These are phyloP conservation scores for Parazoanthus swiftii DNA, from an alignment of 92 coral and sea anemone species.

Conservation along the genomic window DNA sequence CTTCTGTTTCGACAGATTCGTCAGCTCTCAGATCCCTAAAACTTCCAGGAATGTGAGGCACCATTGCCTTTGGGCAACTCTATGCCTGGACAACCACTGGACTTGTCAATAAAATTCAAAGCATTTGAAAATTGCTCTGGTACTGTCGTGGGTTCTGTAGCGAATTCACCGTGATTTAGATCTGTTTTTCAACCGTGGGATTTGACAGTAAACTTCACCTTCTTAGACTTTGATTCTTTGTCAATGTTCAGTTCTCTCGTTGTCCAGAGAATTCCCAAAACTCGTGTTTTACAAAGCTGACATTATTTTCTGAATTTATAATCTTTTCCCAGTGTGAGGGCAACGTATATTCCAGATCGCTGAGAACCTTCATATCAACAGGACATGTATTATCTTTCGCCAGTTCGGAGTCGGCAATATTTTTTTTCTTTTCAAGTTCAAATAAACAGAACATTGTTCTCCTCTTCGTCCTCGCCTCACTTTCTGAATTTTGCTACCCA, in stretches of 20 bases:
- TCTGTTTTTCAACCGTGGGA: neutral
- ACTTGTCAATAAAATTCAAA: constrained; percentile 9
- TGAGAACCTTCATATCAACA: too few relatives aligned
- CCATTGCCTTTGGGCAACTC: neutral
- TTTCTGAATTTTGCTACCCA: too few relatives aligned
- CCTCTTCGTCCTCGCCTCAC: too few relatives aligned
- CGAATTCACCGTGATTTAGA: too few relatives aligned
- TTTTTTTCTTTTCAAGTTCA: too few relatives aligned
- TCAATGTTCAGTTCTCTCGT: constrained; percentile 13
- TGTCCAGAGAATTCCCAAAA: constrained; percentile 23
- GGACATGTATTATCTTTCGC: too few relatives aligned
- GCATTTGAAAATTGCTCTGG: too few relatives aligned
- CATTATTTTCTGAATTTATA: neutral
- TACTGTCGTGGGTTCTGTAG: too few relatives aligned
- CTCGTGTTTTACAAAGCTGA: constrained; percentile 10
- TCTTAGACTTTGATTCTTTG: neutral
- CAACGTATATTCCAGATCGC: neutral
- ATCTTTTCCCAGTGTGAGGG: constrained; percentile 6
- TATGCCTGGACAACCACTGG: constrained; percentile 12
- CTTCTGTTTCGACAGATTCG: neutral
- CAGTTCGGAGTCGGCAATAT: too few relatives aligned
- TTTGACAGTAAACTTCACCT: constrained; percentile 19
- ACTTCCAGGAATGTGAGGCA: constrained; percentile 21
- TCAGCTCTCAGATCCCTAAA: neutral
- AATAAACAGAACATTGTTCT: too few relatives aligned